phyloP scores from a whole-genome alignment of 2,888 invertebrate species.

The Trichogramma evanescens region DNA sequence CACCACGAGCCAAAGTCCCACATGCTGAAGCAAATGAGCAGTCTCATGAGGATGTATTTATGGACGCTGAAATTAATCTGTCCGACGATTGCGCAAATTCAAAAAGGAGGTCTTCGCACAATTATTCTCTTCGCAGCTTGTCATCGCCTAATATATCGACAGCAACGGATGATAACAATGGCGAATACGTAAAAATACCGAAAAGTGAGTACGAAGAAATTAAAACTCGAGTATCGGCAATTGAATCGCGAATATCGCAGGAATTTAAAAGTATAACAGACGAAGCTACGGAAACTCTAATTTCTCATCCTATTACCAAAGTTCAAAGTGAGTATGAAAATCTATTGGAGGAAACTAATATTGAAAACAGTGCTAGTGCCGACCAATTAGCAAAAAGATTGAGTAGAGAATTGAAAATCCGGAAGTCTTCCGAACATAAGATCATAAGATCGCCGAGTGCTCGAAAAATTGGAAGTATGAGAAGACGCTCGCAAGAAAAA shows the following conservation, averaged over 20 bases:
- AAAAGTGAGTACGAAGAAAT: slow-evolving; percentile 74
- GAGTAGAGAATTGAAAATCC: slow-evolving; percentile 67
- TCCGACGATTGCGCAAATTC: slow-evolving; percentile 33
- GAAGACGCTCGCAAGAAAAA: slow-evolving; percentile 64
- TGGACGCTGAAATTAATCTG: slow-evolving; percentile 40
- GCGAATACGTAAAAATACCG: slow-evolving; percentile 61
- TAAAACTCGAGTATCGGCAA: slow-evolving; percentile 65
- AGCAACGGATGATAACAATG: slow-evolving; percentile 19
- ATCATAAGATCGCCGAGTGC: slow-evolving; percentile 75
- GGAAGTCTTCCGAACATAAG: slow-evolving; percentile 62
- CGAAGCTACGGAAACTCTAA: slow-evolving; percentile 33
- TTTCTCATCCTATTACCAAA: slow-evolving; percentile 53
- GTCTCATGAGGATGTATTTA: slow-evolving; percentile 35
- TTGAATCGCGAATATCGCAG: slow-evolving; percentile 64
- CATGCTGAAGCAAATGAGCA: slow-evolving; percentile 25
- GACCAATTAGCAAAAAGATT: slow-evolving; percentile 66
- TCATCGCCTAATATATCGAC: slow-evolving; percentile 1
- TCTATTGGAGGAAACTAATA: slow-evolving; percentile 63
- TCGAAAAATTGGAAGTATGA: slow-evolving; percentile 69
- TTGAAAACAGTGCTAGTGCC: slow-evolving; percentile 57
- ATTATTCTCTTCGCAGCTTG: slow-evolving; percentile 17
- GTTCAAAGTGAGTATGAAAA: slow-evolving; percentile 69
- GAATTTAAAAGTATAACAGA: slow-evolving; percentile 50
- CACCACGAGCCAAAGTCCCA: slow-evolving; percentile 26
- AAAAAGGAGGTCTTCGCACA: slow-evolving; percentile 24